A percentile compares a stretch with the other conserved stretches of the same genome.
Evolutionary conservation across 2,888 invertebrate species (phyloP).

Genomic region (Ophion ellenae): DNA sequence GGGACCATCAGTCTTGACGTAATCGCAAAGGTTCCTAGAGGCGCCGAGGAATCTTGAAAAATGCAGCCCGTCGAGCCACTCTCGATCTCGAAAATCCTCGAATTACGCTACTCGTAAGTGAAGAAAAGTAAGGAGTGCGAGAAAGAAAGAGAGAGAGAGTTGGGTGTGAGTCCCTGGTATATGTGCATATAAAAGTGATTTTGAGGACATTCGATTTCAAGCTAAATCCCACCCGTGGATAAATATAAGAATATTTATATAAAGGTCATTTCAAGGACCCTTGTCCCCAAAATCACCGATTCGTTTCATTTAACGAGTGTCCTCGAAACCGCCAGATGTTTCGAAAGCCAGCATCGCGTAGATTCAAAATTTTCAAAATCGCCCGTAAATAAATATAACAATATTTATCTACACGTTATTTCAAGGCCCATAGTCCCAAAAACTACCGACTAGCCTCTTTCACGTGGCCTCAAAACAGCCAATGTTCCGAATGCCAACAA

Average conservation of each 20-base stretch:
- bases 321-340: neutral
- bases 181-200: neutral
- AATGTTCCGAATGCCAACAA: too few relatives aligned
- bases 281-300: neutral
- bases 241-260: too few relatives aligned
- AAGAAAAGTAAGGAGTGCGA: neutral
- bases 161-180: neutral
- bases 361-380: neutral
- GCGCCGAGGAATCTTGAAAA: neutral
- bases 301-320: too few relatives aligned
- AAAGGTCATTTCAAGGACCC: too few relatives aligned
- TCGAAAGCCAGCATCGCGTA: neutral
- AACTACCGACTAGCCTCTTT: too few relatives aligned
- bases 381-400: too few relatives aligned
- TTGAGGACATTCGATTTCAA: neutral
- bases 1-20: neutral
- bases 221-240: neutral
- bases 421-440: too few relatives aligned
- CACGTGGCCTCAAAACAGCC: too few relatives aligned
- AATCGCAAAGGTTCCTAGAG: neutral
- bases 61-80: neutral
- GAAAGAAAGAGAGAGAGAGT: neutral
- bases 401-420: too few relatives aligned
- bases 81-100: neutral
- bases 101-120: neutral